phyloP scores from a whole-genome alignment of 2,888 invertebrate species.

The Latheticus oryzae region DNA sequence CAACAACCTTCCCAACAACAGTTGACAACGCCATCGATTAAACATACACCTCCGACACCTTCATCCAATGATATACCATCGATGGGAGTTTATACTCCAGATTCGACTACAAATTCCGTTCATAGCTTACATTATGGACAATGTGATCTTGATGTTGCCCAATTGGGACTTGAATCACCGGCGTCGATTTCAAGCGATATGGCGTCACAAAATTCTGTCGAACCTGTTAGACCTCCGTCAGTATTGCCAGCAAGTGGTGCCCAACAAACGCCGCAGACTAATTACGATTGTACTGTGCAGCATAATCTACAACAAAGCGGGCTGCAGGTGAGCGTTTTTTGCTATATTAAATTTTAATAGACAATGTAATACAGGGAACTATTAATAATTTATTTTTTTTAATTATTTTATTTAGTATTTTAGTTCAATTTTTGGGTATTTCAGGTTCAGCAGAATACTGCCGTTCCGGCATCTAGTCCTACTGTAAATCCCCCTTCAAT shows the following conservation, averaged over 20 bases:
- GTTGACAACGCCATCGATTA: conserved; percentile 57
- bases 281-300: conserved; percentile 80
- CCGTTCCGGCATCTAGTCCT: conserved; percentile 67
- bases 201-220: conserved; percentile 79
- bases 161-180: conserved; percentile 88
- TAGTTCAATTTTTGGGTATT: no score
- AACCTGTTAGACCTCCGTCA: conserved; percentile 71
- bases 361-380: no score
- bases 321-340: conserved; percentile 51
- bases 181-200: conserved; percentile 89
- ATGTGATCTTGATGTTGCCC: conserved; percentile 86
- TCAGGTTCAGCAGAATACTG: conserved; percentile 52
- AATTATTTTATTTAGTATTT: no score
- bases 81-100: conserved; percentile 88
- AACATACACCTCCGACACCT: conserved; percentile 66
- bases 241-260: conserved; percentile 63
- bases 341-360: no score
- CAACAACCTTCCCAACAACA: conserved; percentile 57
- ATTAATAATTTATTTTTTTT: no score
- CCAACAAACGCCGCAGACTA: conserved; percentile 62
- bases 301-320: conserved; percentile 70
- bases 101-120: conserved; percentile 85
- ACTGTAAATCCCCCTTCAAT: conserved; percentile 53
- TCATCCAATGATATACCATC: conserved; percentile 76
- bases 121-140: conserved; percentile 81